A percentile compares a stretch with the other conserved stretches of the same genome.
Conservation (phyloP, 2,888 invertebrate genomes). For the Lobophora halterata region DNA sequence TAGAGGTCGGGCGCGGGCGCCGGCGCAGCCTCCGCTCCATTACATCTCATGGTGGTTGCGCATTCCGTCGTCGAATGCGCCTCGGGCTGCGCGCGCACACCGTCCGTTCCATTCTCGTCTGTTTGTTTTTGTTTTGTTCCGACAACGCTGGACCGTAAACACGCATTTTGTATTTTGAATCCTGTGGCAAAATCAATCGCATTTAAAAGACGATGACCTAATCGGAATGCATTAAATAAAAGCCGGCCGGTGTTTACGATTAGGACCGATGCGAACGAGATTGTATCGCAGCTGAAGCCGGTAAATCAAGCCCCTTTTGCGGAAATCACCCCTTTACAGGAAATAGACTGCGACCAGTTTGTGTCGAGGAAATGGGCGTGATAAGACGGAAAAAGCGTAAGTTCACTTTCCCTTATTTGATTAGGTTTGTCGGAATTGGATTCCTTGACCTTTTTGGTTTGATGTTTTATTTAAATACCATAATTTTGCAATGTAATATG, state of each 20-base stretch:
- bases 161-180: slow-evolving; percentile 18
- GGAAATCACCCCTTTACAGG: slow-evolving; percentile 48
- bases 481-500: too few species aligned
- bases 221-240: slow-evolving; percentile 62
- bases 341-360: slow-evolving; percentile 49
- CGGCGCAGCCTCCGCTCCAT: slow-evolving; percentile 57
- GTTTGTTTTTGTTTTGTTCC: slow-evolving; percentile 51
- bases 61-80: slow-evolving; percentile 74
- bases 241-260: slow-evolving; percentile 53
- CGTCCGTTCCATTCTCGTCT: slow-evolving; percentile 38
- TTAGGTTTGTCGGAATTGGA: slow-evolving; percentile 13
- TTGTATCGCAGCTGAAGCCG: slow-evolving; percentile 45
- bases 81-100: slow-evolving; percentile 66
- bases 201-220: slow-evolving; percentile 63
- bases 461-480: neutral
- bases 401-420: slow-evolving; percentile 53
- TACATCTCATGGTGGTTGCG: slow-evolving; percentile 57
- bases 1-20: slow-evolving; percentile 67
- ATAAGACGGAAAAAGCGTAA: slow-evolving; percentile 77
- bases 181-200: slow-evolving; percentile 8
- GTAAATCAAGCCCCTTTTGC: slow-evolving; percentile 44
- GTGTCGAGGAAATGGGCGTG: slow-evolving; percentile 67
- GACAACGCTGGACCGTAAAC: slow-evolving; percentile 24
- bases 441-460: neutral
- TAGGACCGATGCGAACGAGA: slow-evolving; percentile 52